Conservation (phyloP, 2,797 vertebrate genomes). For the Leuciscus waleckii region DNA sequence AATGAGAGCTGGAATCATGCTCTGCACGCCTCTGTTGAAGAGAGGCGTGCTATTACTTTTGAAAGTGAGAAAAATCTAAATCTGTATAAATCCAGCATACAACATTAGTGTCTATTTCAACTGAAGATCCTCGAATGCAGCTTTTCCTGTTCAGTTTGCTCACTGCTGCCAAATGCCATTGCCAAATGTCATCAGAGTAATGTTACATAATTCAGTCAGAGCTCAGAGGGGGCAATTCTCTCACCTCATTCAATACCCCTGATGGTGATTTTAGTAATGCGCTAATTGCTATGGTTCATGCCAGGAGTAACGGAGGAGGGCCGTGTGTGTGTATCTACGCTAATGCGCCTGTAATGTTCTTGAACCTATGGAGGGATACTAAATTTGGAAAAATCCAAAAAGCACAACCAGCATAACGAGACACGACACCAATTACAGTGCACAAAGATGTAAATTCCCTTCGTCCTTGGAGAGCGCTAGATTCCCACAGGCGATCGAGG, state of each 20-base stretch:
- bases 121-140: slow-evolving; percentile 4
- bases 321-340: background rate
- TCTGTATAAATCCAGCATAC: background rate
- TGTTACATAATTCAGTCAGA: slow-evolving; percentile 37
- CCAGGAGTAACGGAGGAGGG: slow-evolving; percentile 16
- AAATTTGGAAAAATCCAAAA: slow-evolving; percentile 20
- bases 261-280: slow-evolving; percentile 37
- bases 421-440: slow-evolving; percentile 43
- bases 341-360: slow-evolving; percentile 27
- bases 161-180: slow-evolving; percentile 31
- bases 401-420: slow-evolving; percentile 27
- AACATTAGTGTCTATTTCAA: slow-evolving; percentile 19
- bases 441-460: slow-evolving; percentile 40
- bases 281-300: slow-evolving; percentile 44
- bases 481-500: slow-evolving; percentile 27
- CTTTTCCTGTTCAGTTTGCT: slow-evolving; percentile 7
- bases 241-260: slow-evolving; percentile 48
- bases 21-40: background rate
- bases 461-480: slow-evolving; percentile 7
- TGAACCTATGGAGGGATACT: slow-evolving; percentile 25
- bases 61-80: background rate
- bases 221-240: slow-evolving; percentile 28
- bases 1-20: background rate
- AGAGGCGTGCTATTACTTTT: background rate
- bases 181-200: slow-evolving; percentile 39